Evolutionary conservation across 2,113 vertebrate species (phyloP).

Genomic region (Sphyrna mokarran): DNA sequence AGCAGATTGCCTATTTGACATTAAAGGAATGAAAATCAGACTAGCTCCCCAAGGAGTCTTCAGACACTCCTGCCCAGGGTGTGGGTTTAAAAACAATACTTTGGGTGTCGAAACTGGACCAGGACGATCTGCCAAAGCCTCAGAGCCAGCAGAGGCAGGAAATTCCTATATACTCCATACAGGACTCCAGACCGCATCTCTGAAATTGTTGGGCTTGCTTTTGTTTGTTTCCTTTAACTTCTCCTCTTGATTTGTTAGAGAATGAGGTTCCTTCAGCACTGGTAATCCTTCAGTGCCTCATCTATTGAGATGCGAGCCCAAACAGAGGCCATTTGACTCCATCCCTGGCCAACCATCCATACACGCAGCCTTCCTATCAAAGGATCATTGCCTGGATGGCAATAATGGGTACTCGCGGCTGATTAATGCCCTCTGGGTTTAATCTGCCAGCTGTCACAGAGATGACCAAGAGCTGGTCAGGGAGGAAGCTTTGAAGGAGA

Average conservation of each 20-base stretch:
- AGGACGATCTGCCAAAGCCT: neutral
- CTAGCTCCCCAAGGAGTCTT: too few species aligned
- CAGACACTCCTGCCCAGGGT: neutral
- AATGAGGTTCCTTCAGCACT: neutral
- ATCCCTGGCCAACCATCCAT: neutral
- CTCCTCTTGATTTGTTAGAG: neutral
- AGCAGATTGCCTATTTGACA: neutral
- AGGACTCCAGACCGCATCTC: neutral
- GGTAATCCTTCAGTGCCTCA: neutral
- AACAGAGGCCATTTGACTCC: neutral
- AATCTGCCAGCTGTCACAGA: neutral
- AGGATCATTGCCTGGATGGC: neutral
- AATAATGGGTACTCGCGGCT: neutral
- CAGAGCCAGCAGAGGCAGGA: neutral
- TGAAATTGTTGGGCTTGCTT: neutral
- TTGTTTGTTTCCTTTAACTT: neutral
- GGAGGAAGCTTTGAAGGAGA: neutral
- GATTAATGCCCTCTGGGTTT: neutral
- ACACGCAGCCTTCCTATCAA: neutral
- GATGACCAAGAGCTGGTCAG: neutral
- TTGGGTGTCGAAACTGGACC: neutral
- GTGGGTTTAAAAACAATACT: neutral
- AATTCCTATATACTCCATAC: neutral
- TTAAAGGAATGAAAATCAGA: neutral
- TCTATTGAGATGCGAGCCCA: neutral